Percentiles rank a stretch among this genome's conserved stretches.
phyloP scores from a whole-genome alignment of 2,888 invertebrate species.

The Tenthredo scrophulariae region DNA sequence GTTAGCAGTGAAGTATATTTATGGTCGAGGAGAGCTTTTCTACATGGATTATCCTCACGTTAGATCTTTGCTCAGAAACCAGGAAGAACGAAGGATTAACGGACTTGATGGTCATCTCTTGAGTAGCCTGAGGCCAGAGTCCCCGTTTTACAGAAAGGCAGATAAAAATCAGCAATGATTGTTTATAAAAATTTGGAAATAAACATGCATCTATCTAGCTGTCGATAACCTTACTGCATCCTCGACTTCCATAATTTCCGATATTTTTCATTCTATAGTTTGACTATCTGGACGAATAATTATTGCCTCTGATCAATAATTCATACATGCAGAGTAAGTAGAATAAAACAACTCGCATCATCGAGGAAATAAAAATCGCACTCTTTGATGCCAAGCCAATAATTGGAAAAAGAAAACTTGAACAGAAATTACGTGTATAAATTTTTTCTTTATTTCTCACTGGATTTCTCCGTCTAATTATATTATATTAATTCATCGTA shows the following conservation, averaged over 20 bases:
- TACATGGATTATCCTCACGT: slow-evolving; percentile 85
- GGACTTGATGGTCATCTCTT: slow-evolving; percentile 82
- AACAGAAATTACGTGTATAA: neutral
- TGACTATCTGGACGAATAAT: neutral
- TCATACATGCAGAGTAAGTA: neutral
- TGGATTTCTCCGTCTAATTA: neutral
- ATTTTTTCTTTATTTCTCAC: neutral
- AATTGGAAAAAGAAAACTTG: neutral
- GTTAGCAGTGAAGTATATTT: slow-evolving; percentile 80
- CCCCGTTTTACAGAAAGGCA: slow-evolving; percentile 81
- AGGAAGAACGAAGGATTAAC: slow-evolving; percentile 81
- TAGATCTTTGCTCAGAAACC: slow-evolving; percentile 82
- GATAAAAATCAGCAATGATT: neutral
- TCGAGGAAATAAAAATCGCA: neutral
- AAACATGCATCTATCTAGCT: neutral
- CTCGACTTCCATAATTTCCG: neutral
- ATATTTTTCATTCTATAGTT: neutral
- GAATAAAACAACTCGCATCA: neutral
- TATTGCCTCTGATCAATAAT: neutral
- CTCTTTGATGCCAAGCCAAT: no score
- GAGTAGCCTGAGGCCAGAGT: slow-evolving; percentile 82
- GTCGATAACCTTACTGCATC: neutral
- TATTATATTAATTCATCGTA: neutral
- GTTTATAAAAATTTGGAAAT: neutral
- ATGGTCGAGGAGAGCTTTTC: slow-evolving; percentile 81